Evolutionary conservation across 1,140 invertebrate genomes (phyloP).

Genomic region (Pemphigus obesinymphae): DNA sequence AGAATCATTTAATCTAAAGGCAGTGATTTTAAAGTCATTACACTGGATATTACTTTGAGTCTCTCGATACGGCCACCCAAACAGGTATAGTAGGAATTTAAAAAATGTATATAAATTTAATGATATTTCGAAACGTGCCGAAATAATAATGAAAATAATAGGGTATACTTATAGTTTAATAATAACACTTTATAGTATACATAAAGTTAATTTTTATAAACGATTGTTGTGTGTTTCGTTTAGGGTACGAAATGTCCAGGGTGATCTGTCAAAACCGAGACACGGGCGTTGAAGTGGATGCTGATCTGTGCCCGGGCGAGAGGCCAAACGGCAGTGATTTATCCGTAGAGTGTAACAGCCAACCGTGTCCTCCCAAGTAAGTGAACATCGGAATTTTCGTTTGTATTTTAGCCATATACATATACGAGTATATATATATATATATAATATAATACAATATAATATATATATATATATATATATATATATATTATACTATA

Average conservation of each 20-base stretch:
- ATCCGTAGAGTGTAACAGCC: conserved; percentile 72
- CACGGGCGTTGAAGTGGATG: conserved; percentile 67
- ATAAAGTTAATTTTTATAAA: not conserved
- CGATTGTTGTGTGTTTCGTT: not conserved
- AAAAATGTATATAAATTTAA: too few relatives aligned
- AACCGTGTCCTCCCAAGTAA: conserved; percentile 82
- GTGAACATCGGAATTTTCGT: conserved; percentile 51
- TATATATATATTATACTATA: not conserved
- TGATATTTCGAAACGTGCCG: too few relatives aligned
- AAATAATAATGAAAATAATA: too few relatives aligned
- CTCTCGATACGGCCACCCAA: too few relatives aligned
- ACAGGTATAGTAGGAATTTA: too few relatives aligned
- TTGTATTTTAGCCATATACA: too few relatives aligned
- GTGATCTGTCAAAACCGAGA: conserved; percentile 70
- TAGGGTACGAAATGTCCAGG: conserved; percentile 79
- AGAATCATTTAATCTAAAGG: too few relatives aligned
- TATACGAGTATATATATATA: not conserved
- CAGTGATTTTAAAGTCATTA: too few relatives aligned
- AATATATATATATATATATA: not conserved
- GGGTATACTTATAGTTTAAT: too few relatives aligned
- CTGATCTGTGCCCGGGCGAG: conserved; percentile 60
- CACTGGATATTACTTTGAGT: too few relatives aligned
- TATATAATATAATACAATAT: not conserved
- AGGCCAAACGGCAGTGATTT: conserved; percentile 53
- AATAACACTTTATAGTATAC: not conserved